Base-by-base conservation (phyloP, 2,888 invertebrate genomes). In the Eremobia ochroleuca region DNA sequence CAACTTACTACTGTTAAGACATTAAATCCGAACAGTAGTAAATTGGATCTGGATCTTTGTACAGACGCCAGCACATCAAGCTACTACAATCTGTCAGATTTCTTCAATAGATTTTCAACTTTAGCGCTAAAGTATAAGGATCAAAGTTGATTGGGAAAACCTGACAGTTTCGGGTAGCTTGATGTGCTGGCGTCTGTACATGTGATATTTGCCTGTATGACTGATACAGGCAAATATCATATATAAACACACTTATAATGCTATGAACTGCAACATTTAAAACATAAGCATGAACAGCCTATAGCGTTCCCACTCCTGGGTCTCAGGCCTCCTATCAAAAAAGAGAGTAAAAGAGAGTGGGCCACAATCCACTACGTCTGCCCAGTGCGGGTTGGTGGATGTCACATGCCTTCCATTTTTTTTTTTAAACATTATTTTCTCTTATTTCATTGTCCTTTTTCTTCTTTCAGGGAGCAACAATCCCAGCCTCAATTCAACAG, bases 391-490 rank as follows among this genome's bases (percentile, higher is more conserved):
- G n/a, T 52, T 25, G 52, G 1, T 11, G 4, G 52, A 52, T n/a
- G 11, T n/a, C 11, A 9, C 52, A 2, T 18, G n/a, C 11, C n/a
- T 11, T 52, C 18, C 2, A 25, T 25, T 25, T 52, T 25, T 25
- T 52, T 25, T 52, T 52, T 52, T 25, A 3, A 25, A 52, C 52
- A 25, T 25, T 9, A 25, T 52, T 25, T 25, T 52, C 9, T 52
- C 25, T 25, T 52, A 9, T 25, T 52, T 52, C 52, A 52, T 52
- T 52, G 52, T 25, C 8, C 4, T 52, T 52, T 52, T 52, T 28
- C 15, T 37, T 31, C 88, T 79, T 92, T 4, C 93, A 97, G 97
- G 95, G 97, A 3, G 96, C 96, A 4, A 92, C 92, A 79, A 88
- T 97, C 18, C 92, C 96, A 15, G 85, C 86, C 4, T 90, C 92